Base-by-base conservation (phyloP, 2,113 vertebrate genomes). In the Saimiri boliviensis region DNA sequence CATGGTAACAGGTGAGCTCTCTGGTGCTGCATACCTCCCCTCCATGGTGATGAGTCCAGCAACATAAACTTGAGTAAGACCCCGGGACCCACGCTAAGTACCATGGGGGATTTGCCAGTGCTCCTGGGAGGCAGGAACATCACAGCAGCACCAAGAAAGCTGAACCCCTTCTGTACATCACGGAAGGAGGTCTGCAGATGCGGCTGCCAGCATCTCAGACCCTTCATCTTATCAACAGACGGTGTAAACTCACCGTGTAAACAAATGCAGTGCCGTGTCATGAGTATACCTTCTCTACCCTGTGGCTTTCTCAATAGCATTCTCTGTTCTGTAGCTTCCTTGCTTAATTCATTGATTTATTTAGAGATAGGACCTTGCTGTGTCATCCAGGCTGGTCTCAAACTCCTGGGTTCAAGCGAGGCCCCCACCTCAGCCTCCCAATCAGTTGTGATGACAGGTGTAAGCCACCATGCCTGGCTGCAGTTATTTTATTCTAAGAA, bases 131-230 rank as follows among this genome's bases (percentile, higher is more conserved):
- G 11, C 73, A 27, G 32, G 66, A 17, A 1, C 13, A 25, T 14
- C 23, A 6, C 12, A 40, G 12, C 40, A 16, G 42, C 13, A 27
- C 73, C 40, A 68, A 0, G 35, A 3, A 40, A 23, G 20, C n/a
- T 0, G 19, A 40, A 20, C 11, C 14, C 0, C 14, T 27, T 14
- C 6, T 14, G 13, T 6, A 12, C 13, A 45, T 11, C 1, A 25
- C 12, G 27, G 23, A 23, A 27, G 5, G 40, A 27, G 40, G 73
- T 74, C 37, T 73, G 37, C n/a, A 40, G 70, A 21, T 40, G 23
- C 6, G 6, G 40, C 16, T 74, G 70, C 12, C 73, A 14, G 12
- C 40, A 16, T 45, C 42, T 74, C 73, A 74, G 40, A 45, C 40
- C 73, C 45, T 42, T 42, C 23, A 0, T 74, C 71, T 74, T 13